Percentiles rank a stretch among this genome's conserved stretches.
Evolutionary conservation across 2,888 invertebrate species (phyloP).

Genomic region (Xanthia icteritia): DNA sequence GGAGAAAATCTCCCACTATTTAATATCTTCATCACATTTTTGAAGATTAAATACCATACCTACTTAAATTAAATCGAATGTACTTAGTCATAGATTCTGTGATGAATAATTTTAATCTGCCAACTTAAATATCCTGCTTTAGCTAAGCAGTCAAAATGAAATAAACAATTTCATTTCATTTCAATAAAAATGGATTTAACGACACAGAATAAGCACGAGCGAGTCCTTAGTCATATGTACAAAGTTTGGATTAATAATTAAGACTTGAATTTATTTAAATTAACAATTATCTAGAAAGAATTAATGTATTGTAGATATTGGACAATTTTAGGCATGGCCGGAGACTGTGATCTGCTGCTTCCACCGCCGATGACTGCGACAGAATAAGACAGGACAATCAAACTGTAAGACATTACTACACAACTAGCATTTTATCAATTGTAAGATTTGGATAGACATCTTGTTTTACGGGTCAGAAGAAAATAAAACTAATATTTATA

Average conservation of each 20-base stretch:
- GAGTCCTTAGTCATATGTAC: conserved; percentile 32
- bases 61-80: conserved; percentile 43
- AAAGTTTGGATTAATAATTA: conserved; percentile 24
- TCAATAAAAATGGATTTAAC: conserved; percentile 62
- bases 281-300: conserved; percentile 43
- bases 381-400: conserved; percentile 58
- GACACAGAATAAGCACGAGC: conserved; percentile 48
- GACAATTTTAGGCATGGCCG: conserved; percentile 69
- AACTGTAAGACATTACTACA: conserved; percentile 48
- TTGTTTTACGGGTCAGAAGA: conserved; percentile 54
- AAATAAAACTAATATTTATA: conserved; percentile 58
- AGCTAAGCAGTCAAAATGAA: conserved; percentile 3
- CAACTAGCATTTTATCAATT: conserved; percentile 54
- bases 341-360: conserved; percentile 66
- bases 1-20: conserved; percentile 10
- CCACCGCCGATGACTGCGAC: conserved; percentile 51
- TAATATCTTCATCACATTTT: conserved; percentile 7
- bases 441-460: conserved; percentile 42
- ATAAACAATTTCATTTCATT: too few species aligned
- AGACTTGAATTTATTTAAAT: conserved; percentile 22
- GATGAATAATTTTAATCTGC: conserved; percentile 40
- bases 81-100: conserved; percentile 53
- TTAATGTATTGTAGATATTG: conserved; percentile 67
- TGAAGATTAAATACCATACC: conserved; percentile 15
- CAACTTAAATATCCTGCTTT: conserved; percentile 11